Percentiles rank a stretch among this genome's conserved stretches.
These are phyloP conservation scores for Galerucella pusilla DNA, from an alignment of 2,888 invertebrate genomes.

Conservation along the genomic window DNA sequence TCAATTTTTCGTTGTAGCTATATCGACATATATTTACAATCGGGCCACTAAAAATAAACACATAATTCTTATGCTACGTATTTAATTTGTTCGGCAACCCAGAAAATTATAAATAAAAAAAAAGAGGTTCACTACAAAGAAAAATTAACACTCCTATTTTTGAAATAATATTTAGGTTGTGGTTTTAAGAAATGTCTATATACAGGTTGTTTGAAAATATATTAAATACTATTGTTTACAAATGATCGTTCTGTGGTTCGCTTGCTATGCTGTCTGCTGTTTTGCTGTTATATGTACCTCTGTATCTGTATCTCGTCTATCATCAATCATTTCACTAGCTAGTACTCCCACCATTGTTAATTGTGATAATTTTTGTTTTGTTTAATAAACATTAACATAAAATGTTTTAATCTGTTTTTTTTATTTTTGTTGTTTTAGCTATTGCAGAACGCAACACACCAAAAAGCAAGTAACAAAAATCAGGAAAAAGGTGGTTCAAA, in stretches of 20 bases:
- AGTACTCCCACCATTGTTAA: conserved; percentile 41
- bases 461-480: not conserved
- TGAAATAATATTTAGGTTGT: not conserved
- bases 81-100: conserved; percentile 9
- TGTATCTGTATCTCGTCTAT: conserved; percentile 37
- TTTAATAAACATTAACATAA: conserved; percentile 44
- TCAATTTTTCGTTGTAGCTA: not conserved
- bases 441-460: not conserved
- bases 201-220: no score
- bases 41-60: conserved; percentile 4
- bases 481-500: not conserved
- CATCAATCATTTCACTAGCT: conserved; percentile 41
- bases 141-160: no score
- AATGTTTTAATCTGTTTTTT: conserved; percentile 41
- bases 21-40: not conserved
- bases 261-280: conserved; percentile 46
- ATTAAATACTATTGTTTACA: conserved; percentile 1
- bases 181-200: no score
- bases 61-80: conserved; percentile 1
- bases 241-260: conserved; percentile 29
- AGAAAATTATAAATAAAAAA: not conserved
- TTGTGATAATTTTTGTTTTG: conserved; percentile 44
- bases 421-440: conserved; percentile 32
- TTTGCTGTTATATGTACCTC: conserved; percentile 37
- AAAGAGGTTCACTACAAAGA: not conserved